Base-by-base conservation (phyloP, 2,797 vertebrate species). In the Pterois miles region DNA sequence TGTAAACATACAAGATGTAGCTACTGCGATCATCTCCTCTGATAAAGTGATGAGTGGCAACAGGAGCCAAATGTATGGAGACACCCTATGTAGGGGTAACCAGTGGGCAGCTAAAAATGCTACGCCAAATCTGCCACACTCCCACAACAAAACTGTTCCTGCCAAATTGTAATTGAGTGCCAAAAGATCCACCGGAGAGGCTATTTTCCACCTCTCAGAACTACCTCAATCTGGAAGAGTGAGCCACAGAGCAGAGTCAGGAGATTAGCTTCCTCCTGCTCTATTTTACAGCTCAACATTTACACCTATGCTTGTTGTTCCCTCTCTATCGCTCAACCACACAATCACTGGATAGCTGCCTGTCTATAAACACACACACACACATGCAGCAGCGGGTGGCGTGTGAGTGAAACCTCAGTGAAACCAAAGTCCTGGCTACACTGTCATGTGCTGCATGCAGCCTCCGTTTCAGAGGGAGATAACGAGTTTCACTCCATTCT, bases 401-500 rank as follows among this genome's bases (percentile, higher is more conserved):
- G 74, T 22, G 53, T 58, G 80, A 83, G 86, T 83, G 80, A 84
- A 88, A 82, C 83, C 74, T 75, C 71, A 72, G 81, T 78, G 88
- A 92, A 89, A 90, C 87, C 84, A 77, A 80, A 83, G 76, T 83
- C 84, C 57, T 63, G 77, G 68, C 81, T 57, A 75, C 65, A 85
- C 70, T 54, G 80, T 76, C 78, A 80, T 76, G 77, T 73, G 64
- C 65, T 69, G 66, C 8, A 7, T 40, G 66, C 85, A 60, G 60
- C 83, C 23, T 69, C 68, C 62, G 74, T 59, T 85, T 89, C 74
- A 86, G 72, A 81, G 70, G 36, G 78, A 90, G 87, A 91, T 87
- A 89, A 92, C 57, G 40, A 87, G 87, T 93, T 90, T 92, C 88
- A 83, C 84, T 89, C 83, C 56, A 72, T 87, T 72, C 72, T 14